Evolutionary conservation across 2,113 vertebrate species (phyloP), one percentile per base, ranked within the genome.

Genomic region (Chiloscyllium plagiosum): DNA sequence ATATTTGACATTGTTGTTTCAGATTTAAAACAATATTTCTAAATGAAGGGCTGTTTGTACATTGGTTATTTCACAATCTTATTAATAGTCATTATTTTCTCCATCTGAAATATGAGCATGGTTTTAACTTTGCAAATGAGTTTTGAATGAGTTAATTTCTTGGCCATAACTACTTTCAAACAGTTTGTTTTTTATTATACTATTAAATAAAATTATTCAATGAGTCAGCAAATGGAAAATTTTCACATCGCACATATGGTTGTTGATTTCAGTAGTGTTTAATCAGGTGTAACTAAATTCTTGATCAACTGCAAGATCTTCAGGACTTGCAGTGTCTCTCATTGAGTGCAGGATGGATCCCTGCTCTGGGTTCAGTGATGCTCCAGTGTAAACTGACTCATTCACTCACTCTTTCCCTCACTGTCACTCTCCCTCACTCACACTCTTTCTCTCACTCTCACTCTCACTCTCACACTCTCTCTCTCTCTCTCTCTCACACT

Each of bases 231-330:
- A 94, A 61, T 72, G 47, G 5, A 52, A n/a, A 95, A 61, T 50
- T 87, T 56, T 26, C 24, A 89, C 37, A 83, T 66, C 4, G 26
- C 65, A n/a, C 33, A 66, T 93, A 12, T 70, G 69, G 22, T 76
- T 72, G 26, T 68, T 95, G 69, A 95, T 95, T 72, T 72, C 42
- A 29, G 42, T 52, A 29, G 15, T 12, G 7, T 76, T 72, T 72
- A 47, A 95, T 95, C 94, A 95, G 10, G 68, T 76, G 68, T 52
- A 76, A 95, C 29, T 94, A 70, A 94, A 95, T 95, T 95, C 19
- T 94, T 72, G 68, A 70, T 42, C 93, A 1, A 33, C 66, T 69
- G 70, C 37, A 26, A 47, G 87, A 42, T 24, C 10, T 50, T 42
- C 24, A 13, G 1, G 42, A 72, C 72, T 13, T 6, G 22, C 68